A percentile compares a stretch with the other conserved stretches of the same genome.
phyloP scores from a whole-genome alignment of 2,888 invertebrate species.

The Gasteruption jaculator region DNA sequence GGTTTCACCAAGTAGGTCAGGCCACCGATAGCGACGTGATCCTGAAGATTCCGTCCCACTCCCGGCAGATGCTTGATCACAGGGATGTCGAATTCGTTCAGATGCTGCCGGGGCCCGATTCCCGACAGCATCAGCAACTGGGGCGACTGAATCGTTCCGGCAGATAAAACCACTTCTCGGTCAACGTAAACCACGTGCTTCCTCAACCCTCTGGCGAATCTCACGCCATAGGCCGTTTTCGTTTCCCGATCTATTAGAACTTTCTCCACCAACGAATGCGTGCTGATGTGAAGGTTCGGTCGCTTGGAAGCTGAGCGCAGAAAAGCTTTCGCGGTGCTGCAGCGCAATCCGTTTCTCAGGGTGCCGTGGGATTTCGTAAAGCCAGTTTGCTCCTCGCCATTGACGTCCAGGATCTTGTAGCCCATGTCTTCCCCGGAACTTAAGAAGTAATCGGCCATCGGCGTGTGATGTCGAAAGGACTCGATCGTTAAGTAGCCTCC shows the following conservation, averaged over 20 bases:
- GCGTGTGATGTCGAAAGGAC: slow-evolving; percentile 62
- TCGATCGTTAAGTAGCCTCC: slow-evolving; percentile 74
- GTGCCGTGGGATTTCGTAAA: slow-evolving; percentile 76
- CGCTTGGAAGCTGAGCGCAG: slow-evolving; percentile 65
- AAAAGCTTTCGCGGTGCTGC: slow-evolving; percentile 81
- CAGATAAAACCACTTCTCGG: slow-evolving; percentile 79
- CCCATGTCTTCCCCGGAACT: slow-evolving; percentile 68
- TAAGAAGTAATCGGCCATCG: slow-evolving; percentile 66
- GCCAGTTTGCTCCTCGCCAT: slow-evolving; percentile 75
- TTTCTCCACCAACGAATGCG: slow-evolving; percentile 65
- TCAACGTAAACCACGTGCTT: slow-evolving; percentile 57
- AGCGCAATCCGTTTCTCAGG: slow-evolving; percentile 71
- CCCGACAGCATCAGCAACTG: slow-evolving; percentile 86
- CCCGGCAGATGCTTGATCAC: slow-evolving; percentile 63
- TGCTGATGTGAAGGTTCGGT: slow-evolving; percentile 69
- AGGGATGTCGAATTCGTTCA: slow-evolving; percentile 60
- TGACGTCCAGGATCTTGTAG: slow-evolving; percentile 68
- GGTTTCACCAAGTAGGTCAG: slow-evolving; percentile 64
- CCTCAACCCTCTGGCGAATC: slow-evolving; percentile 57
- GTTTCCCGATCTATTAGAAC: slow-evolving; percentile 60
- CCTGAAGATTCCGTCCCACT: slow-evolving; percentile 78
- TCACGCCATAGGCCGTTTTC: slow-evolving; percentile 64
- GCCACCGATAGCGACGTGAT: slow-evolving; percentile 79
- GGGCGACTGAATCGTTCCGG: slow-evolving; percentile 79
- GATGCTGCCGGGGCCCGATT: slow-evolving; percentile 65